These are phyloP conservation scores for Hemicrepidius hirtus DNA, from an alignment of 2,888 invertebrate species.

Conservation along the genomic window DNA sequence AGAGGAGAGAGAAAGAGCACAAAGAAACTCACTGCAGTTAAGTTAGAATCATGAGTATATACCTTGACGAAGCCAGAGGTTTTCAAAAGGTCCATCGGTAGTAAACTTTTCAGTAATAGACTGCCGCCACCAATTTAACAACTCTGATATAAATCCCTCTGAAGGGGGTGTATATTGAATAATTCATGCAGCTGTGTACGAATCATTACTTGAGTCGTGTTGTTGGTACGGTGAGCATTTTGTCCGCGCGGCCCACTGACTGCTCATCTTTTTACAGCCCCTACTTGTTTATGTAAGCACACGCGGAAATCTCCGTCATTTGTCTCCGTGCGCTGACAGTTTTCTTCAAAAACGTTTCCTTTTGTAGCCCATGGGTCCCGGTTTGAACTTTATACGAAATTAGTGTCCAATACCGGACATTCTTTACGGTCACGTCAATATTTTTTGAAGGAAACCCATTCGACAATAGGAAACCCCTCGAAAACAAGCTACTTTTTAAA, in stretches of 20 bases:
- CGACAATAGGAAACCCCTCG: conserved; percentile 40
- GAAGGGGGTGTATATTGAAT: conserved; percentile 66
- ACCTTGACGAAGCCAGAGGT: conserved; percentile 49
- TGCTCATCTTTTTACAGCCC: conserved; percentile 62
- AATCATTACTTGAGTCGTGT: conserved; percentile 71
- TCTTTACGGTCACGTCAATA: conserved; percentile 42
- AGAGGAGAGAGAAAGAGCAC: conserved; percentile 45
- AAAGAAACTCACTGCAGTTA: conserved; percentile 46
- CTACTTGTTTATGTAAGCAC: conserved; percentile 69
- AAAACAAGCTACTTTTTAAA: conserved; percentile 43
- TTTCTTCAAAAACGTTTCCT: conserved; percentile 63
- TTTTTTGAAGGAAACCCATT: conserved; percentile 30
- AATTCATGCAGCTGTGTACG: conserved; percentile 70
- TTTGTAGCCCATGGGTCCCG: conserved; percentile 45
- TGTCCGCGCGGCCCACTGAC: conserved; percentile 65
- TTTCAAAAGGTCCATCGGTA: conserved; percentile 33
- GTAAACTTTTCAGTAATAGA: conserved; percentile 29
- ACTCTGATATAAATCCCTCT: conserved; percentile 58
- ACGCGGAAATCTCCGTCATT: conserved; percentile 62
- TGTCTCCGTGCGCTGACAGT: conserved; percentile 63
- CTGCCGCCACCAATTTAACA: conserved; percentile 57
- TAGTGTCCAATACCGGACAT: conserved; percentile 48
- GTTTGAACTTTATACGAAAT: conserved; percentile 50
- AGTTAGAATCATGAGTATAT: conserved; percentile 43
- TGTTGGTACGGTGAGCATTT: conserved; percentile 70